Percentiles rank a stretch among this genome's conserved stretches.
These are phyloP conservation scores for Leptarthrus brevirostris DNA, from an alignment of 2,888 invertebrate species.

Conservation along the genomic window DNA sequence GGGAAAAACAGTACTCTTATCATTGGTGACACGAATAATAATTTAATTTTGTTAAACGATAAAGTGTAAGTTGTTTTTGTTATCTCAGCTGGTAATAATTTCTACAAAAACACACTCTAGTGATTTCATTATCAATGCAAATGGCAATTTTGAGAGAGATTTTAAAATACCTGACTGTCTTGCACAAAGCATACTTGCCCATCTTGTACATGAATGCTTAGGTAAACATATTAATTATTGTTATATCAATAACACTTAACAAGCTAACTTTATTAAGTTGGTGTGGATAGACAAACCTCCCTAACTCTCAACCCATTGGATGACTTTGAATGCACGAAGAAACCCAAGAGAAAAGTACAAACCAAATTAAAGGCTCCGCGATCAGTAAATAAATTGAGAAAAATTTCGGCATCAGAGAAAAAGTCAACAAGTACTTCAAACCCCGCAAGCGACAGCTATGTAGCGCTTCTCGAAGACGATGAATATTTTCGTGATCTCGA, in stretches of 20 bases:
- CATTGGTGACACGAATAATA: conserved; percentile 75
- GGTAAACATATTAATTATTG: conserved; percentile 64
- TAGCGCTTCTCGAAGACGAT: background rate
- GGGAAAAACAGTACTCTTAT: conserved; percentile 65
- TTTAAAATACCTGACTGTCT: conserved; percentile 66
- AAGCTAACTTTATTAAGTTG: conserved; percentile 52
- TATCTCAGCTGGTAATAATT: background rate
- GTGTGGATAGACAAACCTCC: conserved; percentile 53
- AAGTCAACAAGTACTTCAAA: background rate
- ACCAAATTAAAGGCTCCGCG: conserved; percentile 26
- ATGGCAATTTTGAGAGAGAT: conserved; percentile 67
- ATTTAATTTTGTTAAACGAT: conserved; percentile 70
- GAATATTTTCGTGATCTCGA: conserved; percentile 18
- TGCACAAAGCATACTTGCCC: conserved; percentile 68
- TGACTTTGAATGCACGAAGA: conserved; percentile 15
- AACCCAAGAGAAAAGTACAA: conserved; percentile 46
- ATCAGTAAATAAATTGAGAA: conserved; percentile 10
- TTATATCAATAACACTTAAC: too few relatives aligned
- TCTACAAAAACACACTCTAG: conserved; percentile 53
- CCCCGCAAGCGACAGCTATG: background rate
- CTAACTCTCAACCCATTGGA: conserved; percentile 51
- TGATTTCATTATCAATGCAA: conserved; percentile 66
- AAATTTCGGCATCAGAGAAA: background rate
- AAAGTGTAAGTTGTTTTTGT: conserved; percentile 68
- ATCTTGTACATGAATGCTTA: conserved; percentile 72